Conservation (phyloP, 1,140 invertebrate genomes). For the Tetramorium parvispinum region DNA sequence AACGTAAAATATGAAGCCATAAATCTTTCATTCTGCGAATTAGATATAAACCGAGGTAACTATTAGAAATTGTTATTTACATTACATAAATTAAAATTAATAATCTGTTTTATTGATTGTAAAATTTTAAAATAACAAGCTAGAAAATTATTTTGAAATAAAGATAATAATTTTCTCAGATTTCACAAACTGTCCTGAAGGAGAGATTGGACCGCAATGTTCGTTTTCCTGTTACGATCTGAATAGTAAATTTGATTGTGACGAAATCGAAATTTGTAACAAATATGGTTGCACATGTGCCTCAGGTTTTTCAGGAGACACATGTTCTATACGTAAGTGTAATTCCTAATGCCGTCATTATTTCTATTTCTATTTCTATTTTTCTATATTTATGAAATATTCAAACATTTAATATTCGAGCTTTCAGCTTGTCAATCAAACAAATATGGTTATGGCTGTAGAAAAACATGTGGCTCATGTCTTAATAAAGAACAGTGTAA, state of each 20-base stretch:
- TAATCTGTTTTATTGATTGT: background rate
- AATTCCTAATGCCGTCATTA: background rate
- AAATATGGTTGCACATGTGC: slow-evolving; percentile 60
- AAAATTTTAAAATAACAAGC: background rate
- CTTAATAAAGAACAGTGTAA: background rate
- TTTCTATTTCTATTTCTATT: background rate
- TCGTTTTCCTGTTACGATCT: slow-evolving; percentile 6
- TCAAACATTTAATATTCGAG: background rate
- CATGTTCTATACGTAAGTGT: slow-evolving; percentile 51
- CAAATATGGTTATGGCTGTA: slow-evolving; percentile 62
- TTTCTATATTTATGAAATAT: background rate
- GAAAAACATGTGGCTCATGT: slow-evolving; percentile 56
- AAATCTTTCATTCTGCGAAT: background rate
- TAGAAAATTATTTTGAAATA: background rate
- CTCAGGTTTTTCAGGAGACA: slow-evolving; percentile 19
- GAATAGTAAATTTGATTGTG: background rate
- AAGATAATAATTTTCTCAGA: background rate
- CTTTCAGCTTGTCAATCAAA: slow-evolving; percentile 40
- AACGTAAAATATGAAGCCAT: slow-evolving; percentile 48
- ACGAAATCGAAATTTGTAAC: slow-evolving; percentile 40
- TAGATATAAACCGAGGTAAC: slow-evolving; percentile 24
- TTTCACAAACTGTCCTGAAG: slow-evolving; percentile 1
- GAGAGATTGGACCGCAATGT: slow-evolving; percentile 58
- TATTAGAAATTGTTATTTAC: background rate
- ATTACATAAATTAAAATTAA: background rate